Percentiles rank a stretch among this genome's conserved stretches.
Evolutionary conservation across 2,113 vertebrate genomes (phyloP).

Genomic region (Alexandromys fortis): DNA sequence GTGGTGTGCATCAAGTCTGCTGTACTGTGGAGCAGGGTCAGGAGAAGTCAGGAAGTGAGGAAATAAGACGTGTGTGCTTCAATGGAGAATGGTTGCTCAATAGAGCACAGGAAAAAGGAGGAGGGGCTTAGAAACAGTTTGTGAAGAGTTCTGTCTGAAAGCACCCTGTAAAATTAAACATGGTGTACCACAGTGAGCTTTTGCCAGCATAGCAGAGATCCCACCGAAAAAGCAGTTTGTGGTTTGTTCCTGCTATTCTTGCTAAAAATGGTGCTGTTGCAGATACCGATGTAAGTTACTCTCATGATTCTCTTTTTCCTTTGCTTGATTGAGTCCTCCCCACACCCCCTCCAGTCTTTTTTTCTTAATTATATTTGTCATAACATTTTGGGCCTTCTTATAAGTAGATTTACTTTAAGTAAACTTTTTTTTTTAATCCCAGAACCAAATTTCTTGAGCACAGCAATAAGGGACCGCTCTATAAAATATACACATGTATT

Average conservation of each 20-base stretch:
- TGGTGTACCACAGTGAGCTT: background rate
- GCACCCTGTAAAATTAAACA: constrained; percentile 10
- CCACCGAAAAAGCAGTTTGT: background rate
- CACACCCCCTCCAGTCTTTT: background rate
- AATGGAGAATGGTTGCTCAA: background rate
- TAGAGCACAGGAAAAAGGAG: background rate
- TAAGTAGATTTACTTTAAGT: background rate
- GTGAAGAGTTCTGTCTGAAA: constrained; percentile 14
- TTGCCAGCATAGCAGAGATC: constrained; percentile 38
- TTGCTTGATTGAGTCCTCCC: background rate
- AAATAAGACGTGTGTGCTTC: background rate
- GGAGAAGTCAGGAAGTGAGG: background rate
- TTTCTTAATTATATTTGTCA: background rate
- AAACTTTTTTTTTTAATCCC: background rate
- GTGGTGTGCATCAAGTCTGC: background rate
- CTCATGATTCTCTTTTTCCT: constrained; percentile 18
- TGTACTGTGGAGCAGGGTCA: background rate
- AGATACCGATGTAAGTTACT: background rate
- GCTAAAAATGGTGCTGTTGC: background rate
- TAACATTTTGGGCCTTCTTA: background rate
- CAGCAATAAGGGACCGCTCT: background rate
- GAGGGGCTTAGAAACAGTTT: background rate
- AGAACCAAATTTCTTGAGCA: constrained; percentile 6
- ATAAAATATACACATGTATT: background rate
- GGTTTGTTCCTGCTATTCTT: constrained; percentile 2